Evolutionary conservation across 64 coral and sea anemone species (phyloP), one percentile per base, ranked within the genome.

Genomic region (Anthopleura sola): DNA sequence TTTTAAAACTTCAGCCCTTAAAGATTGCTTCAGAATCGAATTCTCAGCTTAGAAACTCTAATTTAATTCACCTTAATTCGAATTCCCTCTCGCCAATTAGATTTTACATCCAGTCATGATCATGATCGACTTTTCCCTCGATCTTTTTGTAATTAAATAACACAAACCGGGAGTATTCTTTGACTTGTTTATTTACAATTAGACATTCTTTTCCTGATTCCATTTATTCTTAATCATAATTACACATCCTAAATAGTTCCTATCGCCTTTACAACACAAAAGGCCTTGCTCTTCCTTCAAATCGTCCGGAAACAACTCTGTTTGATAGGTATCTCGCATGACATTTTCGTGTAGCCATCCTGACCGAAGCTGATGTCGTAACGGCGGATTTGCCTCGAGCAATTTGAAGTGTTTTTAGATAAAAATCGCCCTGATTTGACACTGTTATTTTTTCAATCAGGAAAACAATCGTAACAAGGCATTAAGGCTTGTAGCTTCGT

Each of bases 331-430:
- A 32, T 71, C 26, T 71, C 6, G 3, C 28, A 71, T 20, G 66
- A 31, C 66, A 71, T 16, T 4, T 31, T 33, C 2, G 37, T 26
- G 76, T 26, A 79, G 76, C 76, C 76, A 79, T 18, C 44, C 16
- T 79, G 76, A 16, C 36, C 76, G 37, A 38, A 16, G 0, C 21
- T 79, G 76, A 48, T 79, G 76, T 79, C 76, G 31, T 79, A 79
- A 79, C 76, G 76, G 76, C 76, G 76, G 76, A 79, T 33, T 79
- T 26, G 76, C 76, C 44, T 48, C 13, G 13, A 79, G 76, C 76
- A 48, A 79, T 38, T 10, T 79, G 37, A 71, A 71, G 66, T 71
- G 76, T 46, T 44, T 79, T 79, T 38, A 48, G 37, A 79, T 38
- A 79, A 44, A 79, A 79, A 79, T 48, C 44, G 18, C 6, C 34